These are phyloP conservation scores for Athrips mouffetella DNA, from an alignment of 2,888 invertebrate genomes.

Conservation along the genomic window DNA sequence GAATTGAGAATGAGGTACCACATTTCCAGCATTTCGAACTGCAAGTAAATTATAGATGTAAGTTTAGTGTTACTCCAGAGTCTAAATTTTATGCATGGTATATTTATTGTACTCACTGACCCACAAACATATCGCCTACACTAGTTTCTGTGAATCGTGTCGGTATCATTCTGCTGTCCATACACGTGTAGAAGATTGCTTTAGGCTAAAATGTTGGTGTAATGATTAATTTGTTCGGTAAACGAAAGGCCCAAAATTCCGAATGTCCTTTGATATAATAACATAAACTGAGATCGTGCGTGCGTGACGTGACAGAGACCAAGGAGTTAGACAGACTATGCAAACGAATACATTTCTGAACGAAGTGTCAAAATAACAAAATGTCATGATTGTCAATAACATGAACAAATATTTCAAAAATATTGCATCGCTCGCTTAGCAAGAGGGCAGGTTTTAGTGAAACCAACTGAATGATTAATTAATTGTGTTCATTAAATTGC, in stretches of 20 bases:
- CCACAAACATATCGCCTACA: slow-evolving; percentile 98
- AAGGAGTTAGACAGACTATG: too few species aligned
- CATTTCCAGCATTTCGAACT: slow-evolving; percentile 98
- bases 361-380: background rate
- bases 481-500: background rate
- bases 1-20: slow-evolving; percentile 94
- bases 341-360: background rate
- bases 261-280: too few species aligned
- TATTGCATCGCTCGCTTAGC: background rate
- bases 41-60: slow-evolving; percentile 36
- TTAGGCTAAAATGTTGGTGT: slow-evolving; percentile 87
- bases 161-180: slow-evolving; percentile 98
- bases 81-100: slow-evolving; percentile 1
- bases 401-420: too few species aligned
- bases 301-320: too few species aligned
- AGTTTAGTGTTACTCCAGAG: slow-evolving; percentile 1
- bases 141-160: slow-evolving; percentile 96
- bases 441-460: background rate
- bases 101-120: slow-evolving; percentile 66
- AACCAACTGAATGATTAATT: background rate
- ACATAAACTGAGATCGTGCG: too few species aligned
- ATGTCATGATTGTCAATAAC: background rate
- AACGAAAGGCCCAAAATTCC: background rate
- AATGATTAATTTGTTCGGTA: background rate
- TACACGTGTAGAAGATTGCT: slow-evolving; percentile 98